Evolutionary conservation across 2,113 vertebrate species (phyloP).

Genomic region (Myiozetetes cayanensis): DNA sequence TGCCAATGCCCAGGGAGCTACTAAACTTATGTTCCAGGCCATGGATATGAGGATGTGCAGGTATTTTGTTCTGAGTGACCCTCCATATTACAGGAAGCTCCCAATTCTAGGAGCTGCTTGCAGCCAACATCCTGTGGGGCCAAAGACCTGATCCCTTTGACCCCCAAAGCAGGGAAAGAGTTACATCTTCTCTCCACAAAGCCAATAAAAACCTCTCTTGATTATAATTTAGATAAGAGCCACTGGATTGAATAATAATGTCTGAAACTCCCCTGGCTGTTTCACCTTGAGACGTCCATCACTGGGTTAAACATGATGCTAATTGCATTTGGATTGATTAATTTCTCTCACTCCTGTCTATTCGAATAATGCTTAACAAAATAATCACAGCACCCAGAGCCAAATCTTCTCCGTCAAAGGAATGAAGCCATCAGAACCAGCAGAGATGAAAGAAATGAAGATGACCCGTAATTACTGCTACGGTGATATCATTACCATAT

Average conservation of each 20-base stretch:
- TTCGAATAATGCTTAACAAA: conserved; percentile 96
- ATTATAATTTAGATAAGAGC: conserved; percentile 93
- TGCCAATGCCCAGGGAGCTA: background rate
- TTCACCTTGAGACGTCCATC: conserved; percentile 96
- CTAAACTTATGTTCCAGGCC: background rate
- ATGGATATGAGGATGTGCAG: background rate
- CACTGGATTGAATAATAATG: conserved; percentile 90
- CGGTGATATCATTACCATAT: conserved; percentile 84
- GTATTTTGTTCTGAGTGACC: conserved; percentile 14
- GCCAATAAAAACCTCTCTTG: conserved; percentile 88
- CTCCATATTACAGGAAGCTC: background rate
- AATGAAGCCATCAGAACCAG: conserved; percentile 88
- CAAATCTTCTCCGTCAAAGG: conserved; percentile 81
- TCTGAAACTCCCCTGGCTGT: conserved; percentile 82
- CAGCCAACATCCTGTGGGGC: background rate
- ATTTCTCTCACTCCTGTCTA: conserved; percentile 95
- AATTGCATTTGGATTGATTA: conserved; percentile 98
- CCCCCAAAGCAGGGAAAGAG: conserved; percentile 75
- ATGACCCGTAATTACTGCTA: conserved; percentile 86
- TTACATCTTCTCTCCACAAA: conserved; percentile 67
- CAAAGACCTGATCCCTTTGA: conserved; percentile 56
- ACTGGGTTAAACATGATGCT: conserved; percentile 98
- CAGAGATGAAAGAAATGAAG: conserved; percentile 87
- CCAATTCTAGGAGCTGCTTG: background rate
- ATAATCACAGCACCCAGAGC: conserved; percentile 85